Evolutionary conservation across 2,888 invertebrate genomes (phyloP).

Genomic region (Gymnocheta viridis): DNA sequence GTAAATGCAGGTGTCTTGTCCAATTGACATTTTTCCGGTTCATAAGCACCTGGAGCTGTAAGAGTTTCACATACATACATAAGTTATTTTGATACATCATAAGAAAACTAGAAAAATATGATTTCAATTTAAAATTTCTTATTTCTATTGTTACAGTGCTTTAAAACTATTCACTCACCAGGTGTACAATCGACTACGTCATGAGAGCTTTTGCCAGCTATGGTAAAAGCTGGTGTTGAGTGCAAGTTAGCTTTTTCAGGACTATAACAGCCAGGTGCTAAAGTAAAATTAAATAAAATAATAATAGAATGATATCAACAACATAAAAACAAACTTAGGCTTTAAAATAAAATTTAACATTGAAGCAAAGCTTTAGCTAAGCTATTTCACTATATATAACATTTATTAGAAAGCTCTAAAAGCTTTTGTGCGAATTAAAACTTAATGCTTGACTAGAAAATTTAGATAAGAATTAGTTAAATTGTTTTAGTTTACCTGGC

Average conservation of each 20-base stretch:
- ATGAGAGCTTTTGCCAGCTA: slow-evolving; percentile 79
- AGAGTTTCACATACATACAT: slow-evolving; percentile 28
- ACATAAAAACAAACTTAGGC: not conserved
- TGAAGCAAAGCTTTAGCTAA: slow-evolving; percentile 41
- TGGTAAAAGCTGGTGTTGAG: slow-evolving; percentile 84
- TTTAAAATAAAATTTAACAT: not conserved
- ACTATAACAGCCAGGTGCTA: slow-evolving; percentile 83
- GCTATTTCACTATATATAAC: slow-evolving; percentile 10
- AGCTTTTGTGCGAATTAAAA: slow-evolving; percentile 48
- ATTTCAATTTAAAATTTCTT: not conserved
- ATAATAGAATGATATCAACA: slow-evolving; percentile 22
- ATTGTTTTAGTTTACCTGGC: slow-evolving; percentile 76
- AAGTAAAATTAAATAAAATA: slow-evolving; percentile 29
- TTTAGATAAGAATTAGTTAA: slow-evolving; percentile 10
- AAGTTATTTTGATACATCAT: not conserved
- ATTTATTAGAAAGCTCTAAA: slow-evolving; percentile 15
- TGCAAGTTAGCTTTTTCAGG: slow-evolving; percentile 84
- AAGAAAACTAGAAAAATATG: not conserved
- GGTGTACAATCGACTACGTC: slow-evolving; percentile 81
- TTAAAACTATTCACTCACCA: slow-evolving; percentile 71
- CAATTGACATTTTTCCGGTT: slow-evolving; percentile 82
- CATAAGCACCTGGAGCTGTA: slow-evolving; percentile 83
- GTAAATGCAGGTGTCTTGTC: slow-evolving; percentile 83
- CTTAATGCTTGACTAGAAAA: not conserved
- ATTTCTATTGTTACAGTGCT: not conserved